Percentiles rank a stretch among this genome's conserved stretches.
Evolutionary conservation across 2,797 vertebrate species (phyloP).

Genomic region (Euphonia xanthogaster): DNA sequence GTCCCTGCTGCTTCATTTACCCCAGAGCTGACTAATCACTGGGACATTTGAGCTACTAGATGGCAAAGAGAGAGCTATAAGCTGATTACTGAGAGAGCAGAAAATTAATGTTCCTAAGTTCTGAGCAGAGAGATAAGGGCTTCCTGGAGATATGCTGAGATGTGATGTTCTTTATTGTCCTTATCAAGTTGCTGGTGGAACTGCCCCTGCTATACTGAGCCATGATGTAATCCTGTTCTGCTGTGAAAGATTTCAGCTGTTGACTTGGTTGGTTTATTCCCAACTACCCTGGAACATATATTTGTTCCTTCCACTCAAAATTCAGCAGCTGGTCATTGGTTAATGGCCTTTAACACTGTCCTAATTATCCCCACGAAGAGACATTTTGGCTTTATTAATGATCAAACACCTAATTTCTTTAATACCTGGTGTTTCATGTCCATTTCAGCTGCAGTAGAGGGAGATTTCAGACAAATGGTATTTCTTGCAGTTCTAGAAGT

Average conservation of each 20-base stretch:
- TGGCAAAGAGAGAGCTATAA: neutral
- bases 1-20: neutral
- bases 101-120: neutral
- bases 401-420: neutral
- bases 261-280: neutral
- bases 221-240: neutral
- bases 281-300: neutral
- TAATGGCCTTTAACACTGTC: neutral
- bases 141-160: neutral
- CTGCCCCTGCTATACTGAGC: neutral
- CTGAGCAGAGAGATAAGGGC: slow-evolving; percentile 10
- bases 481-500: neutral
- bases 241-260: neutral
- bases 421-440: neutral
- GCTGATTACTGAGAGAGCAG: neutral
- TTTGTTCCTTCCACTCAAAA: neutral
- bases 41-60: neutral
- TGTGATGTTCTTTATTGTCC: neutral
- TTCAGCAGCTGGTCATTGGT: neutral
- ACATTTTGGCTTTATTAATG: neutral
- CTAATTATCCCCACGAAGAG: neutral
- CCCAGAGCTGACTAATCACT: neutral
- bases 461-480: neutral
- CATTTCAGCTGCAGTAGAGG: neutral
- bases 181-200: neutral